These are phyloP conservation scores for Sebastes fasciatus DNA, from an alignment of 2,113 vertebrate genomes.

Conservation along the genomic window DNA sequence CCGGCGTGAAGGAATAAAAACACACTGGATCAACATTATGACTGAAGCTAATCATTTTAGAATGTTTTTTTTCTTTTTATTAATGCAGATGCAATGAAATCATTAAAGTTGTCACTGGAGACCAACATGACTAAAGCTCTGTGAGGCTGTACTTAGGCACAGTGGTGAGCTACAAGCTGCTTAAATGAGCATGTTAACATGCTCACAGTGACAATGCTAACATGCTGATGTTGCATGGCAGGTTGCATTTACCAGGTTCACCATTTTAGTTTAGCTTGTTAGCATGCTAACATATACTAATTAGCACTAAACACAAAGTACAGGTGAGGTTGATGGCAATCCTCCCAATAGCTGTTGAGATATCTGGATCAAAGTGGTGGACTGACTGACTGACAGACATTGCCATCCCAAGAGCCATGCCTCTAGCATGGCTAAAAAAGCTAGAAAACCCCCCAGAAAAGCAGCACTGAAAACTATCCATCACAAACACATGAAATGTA, in stretches of 20 bases:
- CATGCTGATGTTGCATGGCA: neutral
- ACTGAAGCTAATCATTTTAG: neutral
- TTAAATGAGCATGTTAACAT: neutral
- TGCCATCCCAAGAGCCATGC: neutral
- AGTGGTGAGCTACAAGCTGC: neutral
- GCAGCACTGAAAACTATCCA: neutral
- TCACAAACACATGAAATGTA: neutral
- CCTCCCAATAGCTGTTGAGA: neutral
- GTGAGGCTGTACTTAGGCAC: neutral
- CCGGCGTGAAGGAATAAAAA: too few relatives aligned
- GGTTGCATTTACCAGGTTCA: neutral
- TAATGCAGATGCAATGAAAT: neutral
- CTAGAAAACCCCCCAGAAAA: neutral
- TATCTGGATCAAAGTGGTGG: neutral
- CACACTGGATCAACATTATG: neutral
- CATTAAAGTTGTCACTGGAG: neutral
- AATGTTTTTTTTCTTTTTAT: neutral
- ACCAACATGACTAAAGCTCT: neutral
- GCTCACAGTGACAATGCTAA: neutral
- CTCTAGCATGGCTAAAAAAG: neutral
- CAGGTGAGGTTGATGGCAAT: neutral
- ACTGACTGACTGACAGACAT: neutral
- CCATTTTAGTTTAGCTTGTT: neutral
- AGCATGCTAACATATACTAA: constrained; percentile 1
- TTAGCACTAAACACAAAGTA: neutral